These are phyloP conservation scores for Empidonax alnorum DNA, from an alignment of 2,113 vertebrate species.

Conservation along the genomic window DNA sequence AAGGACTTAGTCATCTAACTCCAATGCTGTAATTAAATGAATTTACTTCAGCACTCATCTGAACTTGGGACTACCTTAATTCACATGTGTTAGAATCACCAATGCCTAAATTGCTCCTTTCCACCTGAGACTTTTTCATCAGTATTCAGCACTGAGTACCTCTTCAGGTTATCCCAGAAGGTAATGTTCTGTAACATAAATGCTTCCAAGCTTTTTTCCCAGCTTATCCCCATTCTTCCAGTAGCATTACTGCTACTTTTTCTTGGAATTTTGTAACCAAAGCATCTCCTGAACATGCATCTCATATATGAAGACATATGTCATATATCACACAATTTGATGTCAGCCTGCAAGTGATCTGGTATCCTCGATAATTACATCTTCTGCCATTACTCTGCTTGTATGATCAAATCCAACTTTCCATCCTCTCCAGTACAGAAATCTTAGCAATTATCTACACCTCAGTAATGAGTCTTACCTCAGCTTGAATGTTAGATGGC, in stretches of 20 bases:
- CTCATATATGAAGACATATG: not conserved
- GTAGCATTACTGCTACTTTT: not conserved
- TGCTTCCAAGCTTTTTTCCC: not conserved
- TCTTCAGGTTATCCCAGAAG: not conserved
- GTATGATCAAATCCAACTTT: not conserved
- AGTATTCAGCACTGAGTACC: not conserved
- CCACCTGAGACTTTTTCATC: not conserved
- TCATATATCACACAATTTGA: not conserved
- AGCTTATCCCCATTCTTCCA: not conserved
- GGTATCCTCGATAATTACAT: not conserved
- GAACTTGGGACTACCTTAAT: not conserved
- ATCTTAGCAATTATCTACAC: not conserved
- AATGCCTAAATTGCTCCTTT: not conserved
- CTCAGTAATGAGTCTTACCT: conserved; percentile 78
- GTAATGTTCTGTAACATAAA: not conserved
- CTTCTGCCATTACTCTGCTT: not conserved
- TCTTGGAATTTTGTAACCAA: not conserved
- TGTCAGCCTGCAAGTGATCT: not conserved
- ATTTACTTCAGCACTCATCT: not conserved
- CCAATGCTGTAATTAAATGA: not conserved
- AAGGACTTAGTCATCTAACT: not conserved
- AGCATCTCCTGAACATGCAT: not conserved
- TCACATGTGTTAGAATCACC: not conserved
- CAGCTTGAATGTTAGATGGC: conserved; percentile 85
- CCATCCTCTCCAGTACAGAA: not conserved